Evolutionary conservation across 1,140 invertebrate genomes (phyloP).

Genomic region (Brachionus koreanus): DNA sequence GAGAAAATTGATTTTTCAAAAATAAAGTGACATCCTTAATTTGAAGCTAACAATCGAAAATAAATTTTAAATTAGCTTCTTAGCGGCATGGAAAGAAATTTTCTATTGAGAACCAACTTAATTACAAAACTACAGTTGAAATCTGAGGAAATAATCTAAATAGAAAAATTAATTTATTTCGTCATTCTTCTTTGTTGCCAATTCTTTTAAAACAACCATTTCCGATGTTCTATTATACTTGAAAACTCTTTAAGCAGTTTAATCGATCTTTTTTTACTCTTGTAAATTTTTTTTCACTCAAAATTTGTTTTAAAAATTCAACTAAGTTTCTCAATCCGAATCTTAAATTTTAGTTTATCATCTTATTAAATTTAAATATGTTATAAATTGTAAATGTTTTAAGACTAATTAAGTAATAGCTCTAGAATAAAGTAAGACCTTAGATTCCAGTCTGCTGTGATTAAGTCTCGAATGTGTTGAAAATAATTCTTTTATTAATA

Average conservation of each 20-base stretch:
- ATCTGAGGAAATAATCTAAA: neutral
- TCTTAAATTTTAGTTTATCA: neutral
- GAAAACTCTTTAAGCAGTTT: neutral
- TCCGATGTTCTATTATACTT: neutral
- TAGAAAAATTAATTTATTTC: neutral
- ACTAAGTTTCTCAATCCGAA: neutral
- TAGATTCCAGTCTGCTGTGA: neutral
- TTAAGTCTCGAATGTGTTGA: neutral
- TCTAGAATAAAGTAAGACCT: neutral
- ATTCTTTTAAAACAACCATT: neutral
- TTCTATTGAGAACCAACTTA: neutral
- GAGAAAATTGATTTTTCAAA: conserved; percentile 4
- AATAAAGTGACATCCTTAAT: conserved; percentile 8
- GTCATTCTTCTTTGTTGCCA: neutral
- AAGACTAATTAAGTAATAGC: too few species aligned
- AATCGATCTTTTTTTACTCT: neutral
- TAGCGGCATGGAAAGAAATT: neutral
- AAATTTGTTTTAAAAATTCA: neutral
- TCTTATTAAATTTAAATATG: too few species aligned
- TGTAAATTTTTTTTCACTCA: too few species aligned
- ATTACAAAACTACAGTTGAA: neutral
- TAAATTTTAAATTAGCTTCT: neutral
- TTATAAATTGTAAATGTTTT: too few species aligned
- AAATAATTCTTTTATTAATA: neutral
- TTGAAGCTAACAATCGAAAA: neutral